phyloP scores from a whole-genome alignment of 1,140 invertebrate genomes.

The Apocrypta bakeri region DNA sequence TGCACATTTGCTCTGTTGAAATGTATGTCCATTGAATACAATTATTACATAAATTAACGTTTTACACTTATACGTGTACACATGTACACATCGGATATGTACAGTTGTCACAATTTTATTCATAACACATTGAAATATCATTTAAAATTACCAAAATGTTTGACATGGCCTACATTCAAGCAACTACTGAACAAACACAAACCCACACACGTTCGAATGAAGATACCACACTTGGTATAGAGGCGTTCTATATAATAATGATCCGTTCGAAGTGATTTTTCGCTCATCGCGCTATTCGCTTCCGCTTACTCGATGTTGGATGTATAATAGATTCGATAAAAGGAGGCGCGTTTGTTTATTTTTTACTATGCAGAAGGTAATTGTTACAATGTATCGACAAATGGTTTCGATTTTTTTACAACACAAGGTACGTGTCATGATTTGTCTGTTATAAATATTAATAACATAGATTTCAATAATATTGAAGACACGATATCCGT shows the following conservation, averaged over 20 bases:
- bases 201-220: constrained; percentile 36
- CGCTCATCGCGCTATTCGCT: constrained; percentile 38
- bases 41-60: no score
- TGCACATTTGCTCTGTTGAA: no score
- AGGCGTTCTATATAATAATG: constrained; percentile 36
- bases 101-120: not conserved
- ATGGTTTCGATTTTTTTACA: constrained; percentile 15
- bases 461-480: not conserved
- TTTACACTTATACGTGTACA: no score
- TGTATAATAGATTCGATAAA: constrained; percentile 10
- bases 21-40: no score
- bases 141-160: not conserved
- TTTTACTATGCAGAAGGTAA: constrained; percentile 29
- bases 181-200: not conserved
- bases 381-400: constrained; percentile 25
- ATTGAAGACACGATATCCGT: not conserved
- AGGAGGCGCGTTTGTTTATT: constrained; percentile 18
- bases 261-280: constrained; percentile 35
- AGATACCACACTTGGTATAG: constrained; percentile 43
- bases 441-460: not conserved
- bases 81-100: not conserved
- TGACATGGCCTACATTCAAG: constrained; percentile 8
- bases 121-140: not conserved
- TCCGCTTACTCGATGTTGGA: constrained; percentile 26
- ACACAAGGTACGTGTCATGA: constrained; percentile 6